Evolutionary conservation across 2,113 vertebrate species (phyloP).

Genomic region (Varanus salvator): DNA sequence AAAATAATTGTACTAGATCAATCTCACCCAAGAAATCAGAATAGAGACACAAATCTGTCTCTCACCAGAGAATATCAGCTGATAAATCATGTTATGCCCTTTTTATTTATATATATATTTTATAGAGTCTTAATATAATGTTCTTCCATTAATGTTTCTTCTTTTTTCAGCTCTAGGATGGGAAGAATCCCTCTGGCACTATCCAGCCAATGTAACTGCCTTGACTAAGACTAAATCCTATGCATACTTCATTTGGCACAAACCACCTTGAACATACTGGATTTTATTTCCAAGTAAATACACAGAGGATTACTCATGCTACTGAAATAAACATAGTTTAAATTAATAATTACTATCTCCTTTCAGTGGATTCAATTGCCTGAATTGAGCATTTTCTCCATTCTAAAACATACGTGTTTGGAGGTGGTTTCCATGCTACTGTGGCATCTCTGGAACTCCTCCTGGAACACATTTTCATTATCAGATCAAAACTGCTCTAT

Average conservation of each 20-base stretch:
- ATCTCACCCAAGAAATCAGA: slow-evolving; percentile 14
- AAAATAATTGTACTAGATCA: not conserved
- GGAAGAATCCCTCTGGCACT: not conserved
- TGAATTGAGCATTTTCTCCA: not conserved
- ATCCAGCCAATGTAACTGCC: not conserved
- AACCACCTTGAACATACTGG: not conserved
- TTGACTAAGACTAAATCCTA: not conserved
- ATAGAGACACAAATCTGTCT: not conserved
- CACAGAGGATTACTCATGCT: not conserved
- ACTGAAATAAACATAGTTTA: not conserved
- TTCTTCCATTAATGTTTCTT: slow-evolving; percentile 3
- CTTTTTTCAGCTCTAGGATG: not conserved
- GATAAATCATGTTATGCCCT: slow-evolving; percentile 25
- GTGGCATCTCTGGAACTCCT: not conserved
- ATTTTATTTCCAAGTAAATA: not conserved
- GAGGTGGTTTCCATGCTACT: not conserved
- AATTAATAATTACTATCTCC: not conserved
- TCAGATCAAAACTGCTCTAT: not conserved
- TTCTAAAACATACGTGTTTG: not conserved
- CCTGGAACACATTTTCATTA: not conserved
- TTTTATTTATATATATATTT: not conserved
- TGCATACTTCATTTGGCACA: not conserved
- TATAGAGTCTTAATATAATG: slow-evolving; percentile 31
- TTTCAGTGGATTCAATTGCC: not conserved
- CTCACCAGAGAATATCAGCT: not conserved